A percentile compares a stretch with the other conserved stretches of the same genome.
Conservation (phyloP, 1,140 invertebrate species). For the Hirudo medicinalis region DNA sequence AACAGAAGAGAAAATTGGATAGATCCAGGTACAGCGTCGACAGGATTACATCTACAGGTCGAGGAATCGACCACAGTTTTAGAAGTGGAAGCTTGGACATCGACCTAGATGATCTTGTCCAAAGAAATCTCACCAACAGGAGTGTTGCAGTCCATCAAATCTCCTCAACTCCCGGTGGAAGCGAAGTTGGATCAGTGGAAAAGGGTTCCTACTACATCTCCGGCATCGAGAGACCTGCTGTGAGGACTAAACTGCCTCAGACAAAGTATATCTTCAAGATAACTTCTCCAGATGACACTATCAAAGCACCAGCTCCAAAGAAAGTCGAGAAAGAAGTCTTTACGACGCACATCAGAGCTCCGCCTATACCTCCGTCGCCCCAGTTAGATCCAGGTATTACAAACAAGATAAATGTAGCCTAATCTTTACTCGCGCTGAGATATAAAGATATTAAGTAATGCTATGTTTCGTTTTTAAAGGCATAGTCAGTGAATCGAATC, state of each 20-base stretch:
- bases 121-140: constrained; percentile 9
- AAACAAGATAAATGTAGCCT: not conserved
- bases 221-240: constrained; percentile 20
- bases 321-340: too few species aligned
- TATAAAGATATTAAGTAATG: not conserved
- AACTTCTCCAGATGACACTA: constrained; percentile 8
- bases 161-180: too few species aligned
- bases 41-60: too few species aligned
- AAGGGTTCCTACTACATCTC: constrained; percentile 19
- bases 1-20: too few species aligned
- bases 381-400: not conserved
- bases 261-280: constrained; percentile 23
- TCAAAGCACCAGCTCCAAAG: too few species aligned
- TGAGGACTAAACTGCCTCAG: constrained; percentile 20
- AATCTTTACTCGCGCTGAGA: not conserved
- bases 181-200: not conserved
- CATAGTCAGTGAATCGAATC: not conserved
- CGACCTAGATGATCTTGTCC: constrained; percentile 4
- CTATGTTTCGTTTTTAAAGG: not conserved
- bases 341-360: too few species aligned
- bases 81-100: constrained; percentile 8
- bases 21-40: too few species aligned
- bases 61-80: not conserved
- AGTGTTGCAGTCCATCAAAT: not conserved
- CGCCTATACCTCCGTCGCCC: too few species aligned